Evolutionary conservation across 1,140 invertebrate species (phyloP).

Genomic region (Lanistes nyassanus): DNA sequence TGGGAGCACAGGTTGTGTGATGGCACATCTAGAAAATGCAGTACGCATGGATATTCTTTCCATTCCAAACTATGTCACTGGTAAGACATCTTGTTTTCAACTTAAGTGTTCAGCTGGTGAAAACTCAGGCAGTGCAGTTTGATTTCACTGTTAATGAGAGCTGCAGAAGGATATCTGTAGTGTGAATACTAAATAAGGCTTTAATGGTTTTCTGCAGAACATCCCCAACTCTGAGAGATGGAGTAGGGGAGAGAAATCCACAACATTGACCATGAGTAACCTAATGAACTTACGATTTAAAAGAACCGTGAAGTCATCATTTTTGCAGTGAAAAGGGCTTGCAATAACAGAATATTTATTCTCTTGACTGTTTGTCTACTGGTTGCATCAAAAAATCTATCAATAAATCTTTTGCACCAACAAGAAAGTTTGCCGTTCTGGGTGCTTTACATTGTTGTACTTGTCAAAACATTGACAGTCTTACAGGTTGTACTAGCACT

Average conservation of each 20-base stretch:
- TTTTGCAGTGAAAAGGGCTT: neutral
- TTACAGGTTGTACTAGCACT: slow-evolving; percentile 5
- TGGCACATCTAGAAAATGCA: slow-evolving; percentile 61
- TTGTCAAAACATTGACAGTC: too few relatives aligned
- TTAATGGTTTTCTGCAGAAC: too few relatives aligned
- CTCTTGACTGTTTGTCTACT: too few relatives aligned
- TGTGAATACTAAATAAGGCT: too few relatives aligned
- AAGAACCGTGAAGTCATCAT: neutral
- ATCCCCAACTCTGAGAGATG: too few relatives aligned
- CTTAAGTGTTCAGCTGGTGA: neutral
- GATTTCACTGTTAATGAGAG: neutral
- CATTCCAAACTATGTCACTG: slow-evolving; percentile 55
- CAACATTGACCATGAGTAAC: neutral
- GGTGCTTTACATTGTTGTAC: too few relatives aligned
- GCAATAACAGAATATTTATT: too few relatives aligned
- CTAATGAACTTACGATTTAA: neutral
- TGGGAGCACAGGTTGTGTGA: slow-evolving; percentile 50
- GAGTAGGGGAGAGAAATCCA: neutral
- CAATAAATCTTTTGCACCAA: too few relatives aligned
- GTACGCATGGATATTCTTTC: slow-evolving; percentile 63
- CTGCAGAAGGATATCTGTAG: neutral
- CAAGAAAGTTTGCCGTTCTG: too few relatives aligned
- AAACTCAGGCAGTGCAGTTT: neutral
- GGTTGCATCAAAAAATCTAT: too few relatives aligned
- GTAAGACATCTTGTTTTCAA: slow-evolving; percentile 22